These are phyloP conservation scores for Mohoua ochrocephala DNA, from an alignment of 2,113 vertebrate genomes.

Conservation along the genomic window DNA sequence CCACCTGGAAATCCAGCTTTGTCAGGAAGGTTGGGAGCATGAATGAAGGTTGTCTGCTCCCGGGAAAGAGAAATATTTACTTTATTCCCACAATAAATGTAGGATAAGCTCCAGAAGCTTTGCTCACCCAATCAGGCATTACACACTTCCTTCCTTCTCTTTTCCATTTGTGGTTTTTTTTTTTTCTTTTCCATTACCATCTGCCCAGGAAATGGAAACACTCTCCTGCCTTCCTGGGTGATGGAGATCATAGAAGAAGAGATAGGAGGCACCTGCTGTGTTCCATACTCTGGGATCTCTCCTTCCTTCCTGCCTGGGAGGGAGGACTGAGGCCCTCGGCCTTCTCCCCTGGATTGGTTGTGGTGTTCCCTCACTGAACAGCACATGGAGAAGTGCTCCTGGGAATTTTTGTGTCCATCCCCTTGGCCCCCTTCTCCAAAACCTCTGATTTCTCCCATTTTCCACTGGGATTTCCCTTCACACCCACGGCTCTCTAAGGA, in stretches of 20 bases:
- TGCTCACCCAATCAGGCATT: not conserved
- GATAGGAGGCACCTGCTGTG: not conserved
- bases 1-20: not conserved
- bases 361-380: not conserved
- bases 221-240: not conserved
- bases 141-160: not conserved
- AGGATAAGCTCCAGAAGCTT: not conserved
- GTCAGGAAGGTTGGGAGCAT: not conserved
- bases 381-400: not conserved
- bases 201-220: not conserved
- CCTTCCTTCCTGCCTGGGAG: rapidly evolving
- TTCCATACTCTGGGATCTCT: not conserved
- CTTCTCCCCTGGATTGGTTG: not conserved
- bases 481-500: rapidly evolving
- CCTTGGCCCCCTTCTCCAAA: not conserved
- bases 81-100: not conserved
- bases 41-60: not conserved
- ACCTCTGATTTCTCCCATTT: not conserved
- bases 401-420: not conserved
- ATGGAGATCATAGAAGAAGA: not conserved
- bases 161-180: not conserved
- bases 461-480: not conserved
- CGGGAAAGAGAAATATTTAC: not conserved
- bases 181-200: not conserved
- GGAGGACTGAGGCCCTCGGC: not conserved